A percentile compares a stretch with the other conserved stretches of the same genome.
Conservation (phyloP, 1,140 invertebrate genomes). For the Lordiphosa clarofinis region DNA sequence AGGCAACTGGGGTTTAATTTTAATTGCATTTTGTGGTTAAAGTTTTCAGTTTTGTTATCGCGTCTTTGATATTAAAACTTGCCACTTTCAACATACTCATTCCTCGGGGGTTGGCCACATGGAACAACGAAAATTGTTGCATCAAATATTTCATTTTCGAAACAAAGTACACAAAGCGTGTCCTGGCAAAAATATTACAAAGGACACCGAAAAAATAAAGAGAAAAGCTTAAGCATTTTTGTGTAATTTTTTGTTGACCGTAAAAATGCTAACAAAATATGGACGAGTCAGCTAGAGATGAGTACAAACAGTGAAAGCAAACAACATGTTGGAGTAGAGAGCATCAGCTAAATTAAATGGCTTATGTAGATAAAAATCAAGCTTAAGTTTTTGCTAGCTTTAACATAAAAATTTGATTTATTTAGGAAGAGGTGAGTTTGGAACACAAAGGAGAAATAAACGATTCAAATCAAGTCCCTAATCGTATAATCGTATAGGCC, state of each 20-base stretch:
- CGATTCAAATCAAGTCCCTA: no score
- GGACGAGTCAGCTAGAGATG: constrained; percentile 9
- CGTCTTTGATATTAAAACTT: constrained; percentile 18
- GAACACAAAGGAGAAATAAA: no score
- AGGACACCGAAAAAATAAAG: constrained; percentile 1
- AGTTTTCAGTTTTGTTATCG: constrained; percentile 7
- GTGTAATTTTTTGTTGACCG: constrained; percentile 6
- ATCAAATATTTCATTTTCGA: constrained; percentile 27
- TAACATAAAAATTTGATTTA: no score
- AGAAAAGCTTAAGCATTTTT: constrained; percentile 12
- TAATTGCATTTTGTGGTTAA: constrained; percentile 30
- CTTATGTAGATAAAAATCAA: no score
- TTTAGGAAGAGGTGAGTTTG: no score
- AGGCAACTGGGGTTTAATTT: neutral
- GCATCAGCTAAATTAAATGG: no score
- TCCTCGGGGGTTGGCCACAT: neutral
- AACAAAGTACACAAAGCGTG: constrained; percentile 37
- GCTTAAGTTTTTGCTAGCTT: no score
- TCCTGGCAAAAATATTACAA: constrained; percentile 13
- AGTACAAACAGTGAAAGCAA: constrained; percentile 2
- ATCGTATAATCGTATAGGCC: no score
- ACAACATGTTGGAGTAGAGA: no score
- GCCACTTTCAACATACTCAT: constrained; percentile 17
- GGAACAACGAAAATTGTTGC: neutral
- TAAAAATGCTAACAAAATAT: constrained; percentile 4